Conservation (phyloP, 1,140 invertebrate species). For the Teleopsis dalmanni region DNA sequence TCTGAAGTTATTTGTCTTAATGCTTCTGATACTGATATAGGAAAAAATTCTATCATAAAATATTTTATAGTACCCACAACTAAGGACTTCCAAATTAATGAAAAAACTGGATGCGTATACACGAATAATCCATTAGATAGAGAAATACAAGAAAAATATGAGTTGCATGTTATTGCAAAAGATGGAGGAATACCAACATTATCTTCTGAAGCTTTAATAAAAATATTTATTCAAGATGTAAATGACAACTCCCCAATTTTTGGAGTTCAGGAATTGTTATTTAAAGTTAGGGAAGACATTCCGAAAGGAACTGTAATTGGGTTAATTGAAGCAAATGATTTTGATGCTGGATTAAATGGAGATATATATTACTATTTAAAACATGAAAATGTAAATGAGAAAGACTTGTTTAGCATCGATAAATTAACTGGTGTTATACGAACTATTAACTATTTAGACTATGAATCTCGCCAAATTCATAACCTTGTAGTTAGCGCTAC, state of each 20-base stretch:
- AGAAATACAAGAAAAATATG: slow-evolving; percentile 74
- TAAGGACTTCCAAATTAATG: slow-evolving; percentile 76
- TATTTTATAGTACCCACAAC: slow-evolving; percentile 76
- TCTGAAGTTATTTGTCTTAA: slow-evolving; percentile 74
- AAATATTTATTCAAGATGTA: slow-evolving; percentile 77
- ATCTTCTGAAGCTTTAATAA: slow-evolving; percentile 67
- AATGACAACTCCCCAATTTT: slow-evolving; percentile 89
- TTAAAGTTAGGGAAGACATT: slow-evolving; percentile 85
- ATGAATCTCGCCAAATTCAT: slow-evolving; percentile 80
- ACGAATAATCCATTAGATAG: slow-evolving; percentile 73
- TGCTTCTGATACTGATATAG: slow-evolving; percentile 78
- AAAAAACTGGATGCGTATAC: slow-evolving; percentile 64
- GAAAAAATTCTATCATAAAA: slow-evolving; percentile 69
- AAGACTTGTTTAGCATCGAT: slow-evolving; percentile 67
- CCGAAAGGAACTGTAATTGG: slow-evolving; percentile 80
- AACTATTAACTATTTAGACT: slow-evolving; percentile 69
- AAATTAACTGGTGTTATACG: slow-evolving; percentile 73
- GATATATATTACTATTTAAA: slow-evolving; percentile 67
- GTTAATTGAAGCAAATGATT: slow-evolving; percentile 76
- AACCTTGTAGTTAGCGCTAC: slow-evolving; percentile 74
- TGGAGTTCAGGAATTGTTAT: slow-evolving; percentile 61
- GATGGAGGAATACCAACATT: slow-evolving; percentile 61
- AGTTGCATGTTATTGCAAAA: slow-evolving; percentile 72
- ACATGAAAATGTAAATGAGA: slow-evolving; percentile 54
- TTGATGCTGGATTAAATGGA: slow-evolving; percentile 75